Percentiles rank a stretch among this genome's conserved stretches.
Conservation (phyloP, 2,888 invertebrate species). For the Colletes collaris region DNA sequence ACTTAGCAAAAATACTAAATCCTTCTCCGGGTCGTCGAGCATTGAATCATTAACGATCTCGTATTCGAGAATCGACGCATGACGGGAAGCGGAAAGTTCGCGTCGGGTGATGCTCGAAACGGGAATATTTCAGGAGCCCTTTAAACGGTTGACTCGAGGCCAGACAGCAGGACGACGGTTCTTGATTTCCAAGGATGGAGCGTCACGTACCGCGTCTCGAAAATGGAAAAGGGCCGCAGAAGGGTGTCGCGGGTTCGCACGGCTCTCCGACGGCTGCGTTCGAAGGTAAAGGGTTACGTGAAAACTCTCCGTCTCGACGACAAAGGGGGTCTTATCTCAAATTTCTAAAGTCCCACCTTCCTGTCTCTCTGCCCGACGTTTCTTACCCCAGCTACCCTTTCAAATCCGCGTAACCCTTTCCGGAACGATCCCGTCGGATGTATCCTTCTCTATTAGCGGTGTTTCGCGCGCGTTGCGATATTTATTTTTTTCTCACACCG, state of each 20-base stretch:
- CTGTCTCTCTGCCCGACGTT: conserved; percentile 50
- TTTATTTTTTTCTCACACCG: conserved; percentile 27
- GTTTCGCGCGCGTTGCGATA: conserved; percentile 39
- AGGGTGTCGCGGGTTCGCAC: conserved; percentile 57
- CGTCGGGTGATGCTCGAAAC: no score
- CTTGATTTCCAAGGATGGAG: conserved; percentile 28
- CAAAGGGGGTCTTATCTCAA: conserved; percentile 69
- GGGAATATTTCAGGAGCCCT: no score
- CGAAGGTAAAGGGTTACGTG: conserved; percentile 66
- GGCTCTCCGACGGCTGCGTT: conserved; percentile 52
- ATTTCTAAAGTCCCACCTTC: conserved; percentile 64
- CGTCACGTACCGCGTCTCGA: conserved; percentile 49
- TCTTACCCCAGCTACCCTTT: conserved; percentile 25
- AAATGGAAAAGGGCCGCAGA: conserved; percentile 43
- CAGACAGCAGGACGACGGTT: no score
- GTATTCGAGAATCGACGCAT: not conserved
- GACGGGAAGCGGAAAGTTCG: not conserved
- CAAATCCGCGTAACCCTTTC: conserved; percentile 36
- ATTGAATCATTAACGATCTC: not conserved
- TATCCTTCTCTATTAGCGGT: conserved; percentile 51
- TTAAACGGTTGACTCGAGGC: not conserved
- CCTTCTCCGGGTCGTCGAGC: not conserved
- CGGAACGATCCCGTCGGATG: conserved; percentile 27
- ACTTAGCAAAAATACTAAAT: no score
- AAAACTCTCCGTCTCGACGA: conserved; percentile 62